Evolutionary conservation across 1,140 invertebrate genomes (phyloP).

Genomic region (Drepana arcuata): DNA sequence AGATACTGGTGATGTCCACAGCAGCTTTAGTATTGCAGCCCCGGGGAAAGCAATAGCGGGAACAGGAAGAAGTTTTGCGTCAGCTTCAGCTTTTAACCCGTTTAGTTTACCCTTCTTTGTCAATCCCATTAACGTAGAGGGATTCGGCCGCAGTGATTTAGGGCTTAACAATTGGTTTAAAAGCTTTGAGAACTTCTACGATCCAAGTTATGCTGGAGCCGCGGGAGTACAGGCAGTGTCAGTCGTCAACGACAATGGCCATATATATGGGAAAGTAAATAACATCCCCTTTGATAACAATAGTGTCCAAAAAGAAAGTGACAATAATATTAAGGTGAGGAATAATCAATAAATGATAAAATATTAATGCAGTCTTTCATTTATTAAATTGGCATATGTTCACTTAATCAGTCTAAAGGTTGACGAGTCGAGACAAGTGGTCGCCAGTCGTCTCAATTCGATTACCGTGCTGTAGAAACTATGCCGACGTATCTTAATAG

Average conservation of each 20-base stretch:
- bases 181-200: conserved; percentile 20
- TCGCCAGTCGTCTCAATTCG: conserved; percentile 33
- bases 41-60: conserved; percentile 10
- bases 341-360: neutral
- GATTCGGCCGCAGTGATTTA: conserved; percentile 5
- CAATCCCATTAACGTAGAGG: conserved; percentile 15
- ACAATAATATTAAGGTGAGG: neutral
- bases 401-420: neutral
- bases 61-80: conserved; percentile 14
- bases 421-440: conserved; percentile 22
- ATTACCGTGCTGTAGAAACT: conserved; percentile 3
- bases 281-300: conserved; percentile 20
- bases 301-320: neutral
- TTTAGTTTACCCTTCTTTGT: conserved; percentile 16
- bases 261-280: conserved; percentile 28
- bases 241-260: conserved; percentile 28
- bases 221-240: conserved; percentile 15
- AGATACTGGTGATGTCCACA: neutral
- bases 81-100: conserved; percentile 11
- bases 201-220: conserved; percentile 15
- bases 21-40: conserved; percentile 11
- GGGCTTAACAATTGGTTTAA: conserved; percentile 13
- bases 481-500: conserved; percentile 9
- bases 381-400: neutral
- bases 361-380: neutral